Evolutionary conservation across 2,797 vertebrate genomes (phyloP), one percentile per base, ranked within the genome.

Genomic region (Bradypodion pumilum): DNA sequence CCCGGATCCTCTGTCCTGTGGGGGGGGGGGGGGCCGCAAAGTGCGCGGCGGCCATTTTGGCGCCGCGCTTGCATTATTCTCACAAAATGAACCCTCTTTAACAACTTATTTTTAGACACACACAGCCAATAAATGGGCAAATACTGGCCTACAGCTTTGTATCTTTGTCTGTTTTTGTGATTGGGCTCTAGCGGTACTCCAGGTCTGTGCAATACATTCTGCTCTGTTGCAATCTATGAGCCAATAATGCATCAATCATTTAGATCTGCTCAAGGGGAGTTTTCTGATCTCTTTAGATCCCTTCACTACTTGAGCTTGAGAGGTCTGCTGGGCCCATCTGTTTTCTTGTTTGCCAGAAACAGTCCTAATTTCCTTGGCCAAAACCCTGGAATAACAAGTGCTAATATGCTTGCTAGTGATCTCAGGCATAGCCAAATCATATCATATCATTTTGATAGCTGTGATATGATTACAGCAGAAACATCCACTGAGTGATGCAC

Each of bases 321-420:
- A 37, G 46, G 23, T 77, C 83, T 73, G 2, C 35, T 83, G 27
- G 52, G 32, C 63, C 59, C 65, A 86, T 86, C 65, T 89, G 76
- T 78, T 87, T 86, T 69, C 65, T 69, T 8, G 60, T 81, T 81
- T 87, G 40, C 37, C 60, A 59, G 82, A 86, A 76, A 35, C 83
- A 59, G 73, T 85, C 9, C 23, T 52, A 79, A 74, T 82, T 74
- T 19, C 49, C 74, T 90, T 63, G 63, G 3, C 74, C 85, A 35
- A 66, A 63, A 37, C 25, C 44, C 74, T 78, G 66, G 83, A 88
- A 52, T 29, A 81, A 60, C 12, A 46, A 5, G 27, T 44, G 9
- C 49, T 75, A 79, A 79, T 69, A 81, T 21, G 27, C 73, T 7
- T 23, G 7, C 42, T 52, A 49, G 42, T 78, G 32, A 46, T 52